Base-by-base conservation (phyloP, 2,113 vertebrate species). In the Halcyon senegalensis region DNA sequence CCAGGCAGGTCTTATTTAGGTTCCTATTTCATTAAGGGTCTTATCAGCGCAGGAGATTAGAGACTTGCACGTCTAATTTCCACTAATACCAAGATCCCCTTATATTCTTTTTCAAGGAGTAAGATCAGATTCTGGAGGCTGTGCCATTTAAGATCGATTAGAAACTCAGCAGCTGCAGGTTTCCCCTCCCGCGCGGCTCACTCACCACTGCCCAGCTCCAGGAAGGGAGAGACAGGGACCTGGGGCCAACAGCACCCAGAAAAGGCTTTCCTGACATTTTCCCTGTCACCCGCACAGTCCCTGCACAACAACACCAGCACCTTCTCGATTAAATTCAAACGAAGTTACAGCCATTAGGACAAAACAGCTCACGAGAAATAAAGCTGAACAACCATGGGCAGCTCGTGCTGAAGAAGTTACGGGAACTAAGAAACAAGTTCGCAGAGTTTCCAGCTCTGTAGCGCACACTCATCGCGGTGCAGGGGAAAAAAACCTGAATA, bases 301-400 rank as follows among this genome's bases (percentile, higher is more conserved):
- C 39, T 12, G 39, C n/a, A 53, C 27, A 24, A 17, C 46, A 3
- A 4, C 73, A 55, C 53, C 88, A 64, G 11, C 50, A 5, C 17
- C 35, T 69, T 44, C 5, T 7, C 53, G 24, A 1, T 46, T 23
- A 21, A 8, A 2, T 4, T 8, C 51, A 1, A n/a, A 24, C 2
- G 0, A 4, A 50, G 11, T 4, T 39, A 2, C 48, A 53, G 8
- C 0, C 30, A 4, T 37, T 5, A 0, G 58, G 20, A 21, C 33
- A 16, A 28, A 28, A 20, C 13, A 48, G 46, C 39, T 37, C 30
- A 2, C 0, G 3, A 35, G 35, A 51, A 84, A 70, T 3, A 7
- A 11, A 17, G 44, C 79, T 63, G 28, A 62, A 6, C 6, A 12
- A 7, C 37, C 31, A 16, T 17, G 2, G 7, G 5, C 51, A 18